phyloP scores from a whole-genome alignment of 2,888 invertebrate species.

The Orthosia gothica region DNA sequence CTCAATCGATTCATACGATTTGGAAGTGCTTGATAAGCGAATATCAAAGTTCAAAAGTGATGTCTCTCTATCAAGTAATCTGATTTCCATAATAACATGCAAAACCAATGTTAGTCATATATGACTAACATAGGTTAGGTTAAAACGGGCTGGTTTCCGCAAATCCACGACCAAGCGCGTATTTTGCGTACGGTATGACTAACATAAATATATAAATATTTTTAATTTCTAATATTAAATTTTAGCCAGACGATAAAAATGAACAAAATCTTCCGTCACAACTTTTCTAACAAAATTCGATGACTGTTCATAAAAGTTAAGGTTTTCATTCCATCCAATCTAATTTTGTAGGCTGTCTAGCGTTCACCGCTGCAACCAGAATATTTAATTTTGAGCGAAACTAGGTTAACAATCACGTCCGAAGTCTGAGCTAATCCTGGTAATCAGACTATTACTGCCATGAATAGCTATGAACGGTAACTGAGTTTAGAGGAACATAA shows the following conservation, averaged over 20 bases:
- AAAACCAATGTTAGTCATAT: too few species aligned
- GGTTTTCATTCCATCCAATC: constrained; percentile 14
- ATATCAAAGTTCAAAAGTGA: not conserved
- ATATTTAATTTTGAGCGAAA: constrained; percentile 47
- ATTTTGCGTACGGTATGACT: too few species aligned
- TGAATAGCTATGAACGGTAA: constrained; percentile 11
- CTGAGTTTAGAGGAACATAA: constrained; percentile 14
- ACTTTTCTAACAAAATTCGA: constrained; percentile 17
- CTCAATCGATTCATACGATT: constrained; percentile 10
- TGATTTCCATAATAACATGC: not conserved
- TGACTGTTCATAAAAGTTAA: constrained; percentile 13
- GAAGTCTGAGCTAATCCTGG: constrained; percentile 27
- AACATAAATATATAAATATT: not conserved
- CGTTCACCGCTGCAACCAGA: constrained; percentile 34
- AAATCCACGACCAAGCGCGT: too few species aligned
- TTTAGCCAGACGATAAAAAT: not conserved
- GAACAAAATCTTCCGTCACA: constrained; percentile 2
- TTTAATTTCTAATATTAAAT: constrained; percentile 2
- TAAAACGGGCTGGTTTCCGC: too few species aligned
- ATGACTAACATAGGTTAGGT: too few species aligned
- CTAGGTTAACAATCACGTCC: constrained; percentile 50
- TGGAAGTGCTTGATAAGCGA: not conserved
- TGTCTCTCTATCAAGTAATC: not conserved
- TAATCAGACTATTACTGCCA: constrained; percentile 39
- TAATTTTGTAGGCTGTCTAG: constrained; percentile 41